phyloP scores from a whole-genome alignment of 2,113 vertebrate species.

The Buteo buteo region DNA sequence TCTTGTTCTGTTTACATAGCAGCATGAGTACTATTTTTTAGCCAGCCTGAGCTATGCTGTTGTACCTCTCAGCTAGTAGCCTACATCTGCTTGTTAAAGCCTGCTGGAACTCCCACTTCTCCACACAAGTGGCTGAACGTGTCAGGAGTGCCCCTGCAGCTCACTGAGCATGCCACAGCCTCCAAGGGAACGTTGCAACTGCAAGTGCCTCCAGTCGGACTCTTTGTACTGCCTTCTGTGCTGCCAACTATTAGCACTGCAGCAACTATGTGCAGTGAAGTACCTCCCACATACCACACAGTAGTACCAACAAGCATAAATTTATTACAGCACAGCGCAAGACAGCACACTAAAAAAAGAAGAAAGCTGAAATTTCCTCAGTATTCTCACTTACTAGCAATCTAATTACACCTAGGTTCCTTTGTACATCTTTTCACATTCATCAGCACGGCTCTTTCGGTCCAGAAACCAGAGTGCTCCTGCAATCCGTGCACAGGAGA shows the following conservation, averaged over 20 bases:
- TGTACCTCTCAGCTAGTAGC: constrained; percentile 25
- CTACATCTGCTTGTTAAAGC: constrained; percentile 50
- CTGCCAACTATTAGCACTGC: constrained; percentile 69
- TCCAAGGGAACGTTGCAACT: constrained; percentile 48
- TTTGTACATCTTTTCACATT: neutral
- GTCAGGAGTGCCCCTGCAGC: constrained; percentile 42
- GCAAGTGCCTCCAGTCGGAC: constrained; percentile 52
- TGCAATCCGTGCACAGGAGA: constrained; percentile 3
- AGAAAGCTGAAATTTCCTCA: neutral
- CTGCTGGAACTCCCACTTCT: constrained; percentile 48
- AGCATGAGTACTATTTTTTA: constrained; percentile 20
- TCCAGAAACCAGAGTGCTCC: constrained; percentile 15
- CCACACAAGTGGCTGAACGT: neutral
- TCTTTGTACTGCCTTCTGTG: constrained; percentile 63
- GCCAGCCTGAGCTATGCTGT: neutral
- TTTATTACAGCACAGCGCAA: neutral
- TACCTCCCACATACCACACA: constrained; percentile 69
- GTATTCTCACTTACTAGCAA: neutral
- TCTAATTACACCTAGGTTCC: neutral
- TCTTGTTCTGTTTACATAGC: constrained; percentile 42
- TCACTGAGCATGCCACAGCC: constrained; percentile 44
- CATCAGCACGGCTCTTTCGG: neutral
- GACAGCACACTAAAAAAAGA: neutral
- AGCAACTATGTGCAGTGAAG: constrained; percentile 68
- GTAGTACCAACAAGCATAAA: constrained; percentile 59